Percentiles rank a stretch among this genome's conserved stretches.
phyloP scores from a whole-genome alignment of 1,140 invertebrate species.

The Physella acuta region DNA sequence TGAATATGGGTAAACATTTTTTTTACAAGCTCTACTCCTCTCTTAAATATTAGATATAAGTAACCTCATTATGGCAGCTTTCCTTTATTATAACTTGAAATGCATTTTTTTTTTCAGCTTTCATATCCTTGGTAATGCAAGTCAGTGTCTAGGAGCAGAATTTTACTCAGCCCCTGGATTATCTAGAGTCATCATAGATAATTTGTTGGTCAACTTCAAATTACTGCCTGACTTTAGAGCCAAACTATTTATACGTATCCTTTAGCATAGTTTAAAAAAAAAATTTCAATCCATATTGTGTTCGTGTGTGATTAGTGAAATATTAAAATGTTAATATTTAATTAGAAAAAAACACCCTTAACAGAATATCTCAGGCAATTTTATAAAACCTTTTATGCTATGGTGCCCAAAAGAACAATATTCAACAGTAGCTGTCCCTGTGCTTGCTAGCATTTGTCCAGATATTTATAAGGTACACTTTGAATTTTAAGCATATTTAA shows the following conservation, averaged over 20 bases:
- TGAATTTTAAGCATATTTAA: too few species aligned
- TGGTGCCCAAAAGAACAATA: conserved; percentile 80
- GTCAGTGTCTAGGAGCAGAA: conserved; percentile 78
- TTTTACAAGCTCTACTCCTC: neutral
- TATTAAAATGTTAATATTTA: too few species aligned
- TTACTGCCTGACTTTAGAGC: conserved; percentile 82
- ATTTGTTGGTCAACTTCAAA: conserved; percentile 54
- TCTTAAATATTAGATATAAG: neutral
- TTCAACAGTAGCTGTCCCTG: conserved; percentile 73
- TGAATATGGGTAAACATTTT: conserved; percentile 64
- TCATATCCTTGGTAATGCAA: conserved; percentile 77
- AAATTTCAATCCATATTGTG: too few species aligned
- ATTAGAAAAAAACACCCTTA: conserved; percentile 9
- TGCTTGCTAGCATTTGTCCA: conserved; percentile 75
- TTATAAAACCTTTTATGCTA: conserved; percentile 81
- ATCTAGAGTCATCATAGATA: conserved; percentile 45
- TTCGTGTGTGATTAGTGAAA: too few species aligned
- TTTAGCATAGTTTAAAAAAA: conserved; percentile 30
- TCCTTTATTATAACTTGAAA: neutral
- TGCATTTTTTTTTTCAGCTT: conserved; percentile 60
- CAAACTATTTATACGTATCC: conserved; percentile 73
- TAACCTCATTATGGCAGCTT: neutral
- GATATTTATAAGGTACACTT: conserved; percentile 70
- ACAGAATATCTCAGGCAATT: conserved; percentile 64
- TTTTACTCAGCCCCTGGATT: conserved; percentile 69